Evolutionary conservation across 2,113 vertebrate species (phyloP).

Genomic region (Blennius ocellaris): DNA sequence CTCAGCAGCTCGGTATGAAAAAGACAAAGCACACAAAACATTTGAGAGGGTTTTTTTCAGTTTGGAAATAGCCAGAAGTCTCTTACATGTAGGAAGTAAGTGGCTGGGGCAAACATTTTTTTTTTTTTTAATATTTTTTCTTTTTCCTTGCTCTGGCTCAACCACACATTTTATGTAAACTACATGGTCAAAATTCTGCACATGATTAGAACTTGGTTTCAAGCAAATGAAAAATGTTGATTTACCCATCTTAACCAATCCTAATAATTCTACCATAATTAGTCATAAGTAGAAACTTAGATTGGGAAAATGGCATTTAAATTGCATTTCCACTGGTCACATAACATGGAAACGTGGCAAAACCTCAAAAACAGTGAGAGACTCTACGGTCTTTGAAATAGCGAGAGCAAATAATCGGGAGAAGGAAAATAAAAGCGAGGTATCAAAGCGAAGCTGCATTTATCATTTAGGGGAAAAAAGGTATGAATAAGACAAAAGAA

Average conservation of each 20-base stretch:
- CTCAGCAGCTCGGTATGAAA: conserved; percentile 43
- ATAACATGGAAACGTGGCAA: conserved; percentile 24
- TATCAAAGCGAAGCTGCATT: conserved; percentile 43
- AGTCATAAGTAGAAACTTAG: neutral
- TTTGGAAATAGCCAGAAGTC: conserved; percentile 1
- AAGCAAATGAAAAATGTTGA: conserved; percentile 13
- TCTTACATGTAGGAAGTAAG: conserved; percentile 18
- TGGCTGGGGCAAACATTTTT: neutral
- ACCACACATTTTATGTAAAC: conserved; percentile 9
- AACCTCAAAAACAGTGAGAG: conserved; percentile 6
- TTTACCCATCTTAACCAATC: neutral
- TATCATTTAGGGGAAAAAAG: conserved; percentile 47
- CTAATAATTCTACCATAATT: too few relatives aligned
- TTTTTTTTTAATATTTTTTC: conserved; percentile 10
- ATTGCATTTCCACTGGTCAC: conserved; percentile 20
- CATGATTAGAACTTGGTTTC: neutral
- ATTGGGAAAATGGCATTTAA: conserved; percentile 22
- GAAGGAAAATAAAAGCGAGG: conserved; percentile 20
- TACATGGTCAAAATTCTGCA: conserved; percentile 17
- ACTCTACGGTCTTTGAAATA: conserved; percentile 18
- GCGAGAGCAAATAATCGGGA: conserved; percentile 11
- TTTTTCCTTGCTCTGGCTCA: neutral
- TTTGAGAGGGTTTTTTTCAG: conserved; percentile 25
- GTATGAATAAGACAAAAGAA: conserved; percentile 4
- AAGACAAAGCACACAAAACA: conserved; percentile 26